These are phyloP conservation scores for Eretmochelys imbricata DNA, from an alignment of 2,113 vertebrate genomes.

Conservation along the genomic window DNA sequence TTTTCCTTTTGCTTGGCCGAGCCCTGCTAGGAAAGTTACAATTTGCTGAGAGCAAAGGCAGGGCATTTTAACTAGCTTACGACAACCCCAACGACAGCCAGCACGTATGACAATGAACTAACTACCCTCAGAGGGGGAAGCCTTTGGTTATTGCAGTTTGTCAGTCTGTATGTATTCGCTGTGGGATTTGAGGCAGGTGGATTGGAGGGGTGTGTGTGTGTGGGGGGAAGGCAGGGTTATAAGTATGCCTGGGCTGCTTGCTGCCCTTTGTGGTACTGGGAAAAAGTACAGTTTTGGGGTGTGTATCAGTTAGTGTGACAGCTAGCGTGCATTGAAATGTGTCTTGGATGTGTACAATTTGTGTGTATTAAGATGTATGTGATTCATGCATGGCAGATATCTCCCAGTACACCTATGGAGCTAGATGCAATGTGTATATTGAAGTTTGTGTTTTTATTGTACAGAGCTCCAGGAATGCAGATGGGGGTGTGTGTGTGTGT, in stretches of 20 bases:
- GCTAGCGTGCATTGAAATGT: too few relatives aligned
- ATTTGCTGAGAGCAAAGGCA: not conserved
- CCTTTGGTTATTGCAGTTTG: not conserved
- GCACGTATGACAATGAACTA: not conserved
- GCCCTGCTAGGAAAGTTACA: not conserved
- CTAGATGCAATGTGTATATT: not conserved
- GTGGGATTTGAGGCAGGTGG: not conserved
- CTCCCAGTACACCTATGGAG: too few relatives aligned
- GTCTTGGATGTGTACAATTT: not conserved
- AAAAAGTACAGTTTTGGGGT: not conserved
- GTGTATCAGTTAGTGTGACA: not conserved
- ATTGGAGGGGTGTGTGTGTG: not conserved
- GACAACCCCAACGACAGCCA: not conserved
- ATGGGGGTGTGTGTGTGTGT: too few relatives aligned
- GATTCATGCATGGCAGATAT: not conserved
- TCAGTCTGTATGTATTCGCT: not conserved
- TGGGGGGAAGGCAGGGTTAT: not conserved
- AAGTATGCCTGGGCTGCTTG: not conserved
- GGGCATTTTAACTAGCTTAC: not conserved
- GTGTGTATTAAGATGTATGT: not conserved
- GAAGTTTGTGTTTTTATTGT: not conserved
- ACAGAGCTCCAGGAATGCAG: too few relatives aligned
- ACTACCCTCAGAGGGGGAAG: not conserved
- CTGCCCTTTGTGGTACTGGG: not conserved
- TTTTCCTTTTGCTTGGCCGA: not conserved